Conservation (phyloP, 1,140 invertebrate genomes). For the Formica selysi region DNA sequence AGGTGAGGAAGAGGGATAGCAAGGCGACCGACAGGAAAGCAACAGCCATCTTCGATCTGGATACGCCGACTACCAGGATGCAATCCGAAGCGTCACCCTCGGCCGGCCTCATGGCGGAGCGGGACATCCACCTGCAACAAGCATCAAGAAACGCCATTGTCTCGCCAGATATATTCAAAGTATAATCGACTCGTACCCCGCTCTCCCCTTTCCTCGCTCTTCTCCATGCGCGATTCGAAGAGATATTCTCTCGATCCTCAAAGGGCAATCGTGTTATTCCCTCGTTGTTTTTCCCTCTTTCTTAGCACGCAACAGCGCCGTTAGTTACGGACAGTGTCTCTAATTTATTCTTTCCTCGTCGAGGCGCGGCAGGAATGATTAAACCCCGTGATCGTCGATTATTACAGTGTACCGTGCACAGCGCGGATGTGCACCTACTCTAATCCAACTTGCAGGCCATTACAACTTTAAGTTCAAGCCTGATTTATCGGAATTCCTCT, state of each 20-base stretch:
- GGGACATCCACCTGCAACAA: conserved; percentile 90
- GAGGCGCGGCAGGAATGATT: conserved; percentile 47
- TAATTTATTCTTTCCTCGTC: conserved; percentile 62
- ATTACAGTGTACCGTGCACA: conserved; percentile 23
- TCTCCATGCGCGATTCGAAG: background rate
- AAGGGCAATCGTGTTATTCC: conserved; percentile 23
- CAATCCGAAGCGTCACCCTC: conserved; percentile 93
- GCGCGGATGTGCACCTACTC: conserved; percentile 8
- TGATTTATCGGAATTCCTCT: conserved; percentile 10
- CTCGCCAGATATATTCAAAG: conserved; percentile 15
- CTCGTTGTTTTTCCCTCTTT: conserved; percentile 7
- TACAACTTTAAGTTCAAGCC: background rate
- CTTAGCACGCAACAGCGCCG: conserved; percentile 44
- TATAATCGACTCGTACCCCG: background rate
- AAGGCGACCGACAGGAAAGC: conserved; percentile 92
- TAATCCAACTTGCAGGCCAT: conserved; percentile 14
- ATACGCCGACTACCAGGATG: conserved; percentile 92
- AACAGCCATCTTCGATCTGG: conserved; percentile 92
- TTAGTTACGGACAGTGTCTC: conserved; percentile 43
- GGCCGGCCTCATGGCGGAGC: conserved; percentile 91
- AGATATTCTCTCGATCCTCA: background rate
- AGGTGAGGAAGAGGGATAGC: conserved; percentile 92
- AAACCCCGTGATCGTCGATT: conserved; percentile 49
- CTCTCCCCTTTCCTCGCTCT: too few relatives aligned
- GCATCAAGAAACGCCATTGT: background rate